Percentiles rank a stretch among this genome's conserved stretches.
These are phyloP conservation scores for Donacobius atricapilla DNA, from an alignment of 2,113 vertebrate species.

Conservation along the genomic window DNA sequence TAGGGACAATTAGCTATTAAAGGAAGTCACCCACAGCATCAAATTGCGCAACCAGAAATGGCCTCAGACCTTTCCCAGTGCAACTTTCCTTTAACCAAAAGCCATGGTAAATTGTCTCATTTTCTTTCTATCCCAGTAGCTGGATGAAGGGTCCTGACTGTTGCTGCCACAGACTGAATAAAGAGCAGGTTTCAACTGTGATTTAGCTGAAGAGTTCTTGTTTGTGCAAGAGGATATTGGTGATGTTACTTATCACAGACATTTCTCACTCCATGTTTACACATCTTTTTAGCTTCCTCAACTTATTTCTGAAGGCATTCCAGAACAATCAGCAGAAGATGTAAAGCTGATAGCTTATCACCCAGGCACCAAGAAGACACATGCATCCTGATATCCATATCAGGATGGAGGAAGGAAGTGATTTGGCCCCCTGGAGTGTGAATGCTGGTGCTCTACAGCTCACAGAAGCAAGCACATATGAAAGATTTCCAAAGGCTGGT, in stretches of 20 bases:
- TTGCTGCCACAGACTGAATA: background rate
- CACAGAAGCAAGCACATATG: background rate
- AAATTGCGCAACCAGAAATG: background rate
- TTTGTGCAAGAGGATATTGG: background rate
- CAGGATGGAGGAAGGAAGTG: background rate
- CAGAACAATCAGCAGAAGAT: background rate
- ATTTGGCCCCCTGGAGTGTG: background rate
- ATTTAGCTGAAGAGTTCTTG: background rate
- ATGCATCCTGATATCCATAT: background rate
- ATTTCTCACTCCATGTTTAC: background rate
- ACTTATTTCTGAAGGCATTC: background rate
- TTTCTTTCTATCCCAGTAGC: background rate
- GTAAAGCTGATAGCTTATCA: background rate
- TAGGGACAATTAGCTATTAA: background rate
- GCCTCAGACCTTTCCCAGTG: background rate
- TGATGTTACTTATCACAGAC: background rate
- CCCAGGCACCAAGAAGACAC: background rate
- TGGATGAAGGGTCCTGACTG: background rate
- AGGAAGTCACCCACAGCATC: background rate
- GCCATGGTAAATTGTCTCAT: background rate
- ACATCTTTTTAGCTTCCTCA: background rate
- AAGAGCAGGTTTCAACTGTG: background rate
- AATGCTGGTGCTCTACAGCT: background rate
- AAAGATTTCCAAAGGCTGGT: constrained; percentile 32
- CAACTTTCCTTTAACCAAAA: background rate